Evolutionary conservation across 2,888 invertebrate genomes (phyloP).

Genomic region (Aspidiotus destructor): DNA sequence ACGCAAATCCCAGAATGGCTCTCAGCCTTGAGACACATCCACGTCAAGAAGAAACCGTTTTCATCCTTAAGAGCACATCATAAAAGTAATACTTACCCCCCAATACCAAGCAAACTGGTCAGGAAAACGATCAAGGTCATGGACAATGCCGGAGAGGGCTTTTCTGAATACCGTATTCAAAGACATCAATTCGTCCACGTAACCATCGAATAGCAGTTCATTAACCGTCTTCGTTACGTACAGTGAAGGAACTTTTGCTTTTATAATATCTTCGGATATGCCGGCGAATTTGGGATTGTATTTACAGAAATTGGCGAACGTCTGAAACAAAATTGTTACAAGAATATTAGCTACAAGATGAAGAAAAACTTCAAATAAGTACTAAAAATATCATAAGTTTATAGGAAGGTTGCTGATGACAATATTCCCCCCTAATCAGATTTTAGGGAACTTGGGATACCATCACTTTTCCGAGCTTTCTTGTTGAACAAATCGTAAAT

Average conservation of each 20-base stretch:
- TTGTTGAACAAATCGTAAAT: too few relatives aligned
- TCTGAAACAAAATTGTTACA: background rate
- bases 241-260: background rate
- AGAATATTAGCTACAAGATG: too few relatives aligned
- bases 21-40: too few relatives aligned
- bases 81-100: constrained; percentile 47
- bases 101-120: constrained; percentile 80
- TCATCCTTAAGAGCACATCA: background rate
- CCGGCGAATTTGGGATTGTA: background rate
- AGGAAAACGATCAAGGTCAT: constrained; percentile 51
- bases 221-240: constrained; percentile 54
- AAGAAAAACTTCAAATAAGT: too few relatives aligned
- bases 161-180: constrained; percentile 40
- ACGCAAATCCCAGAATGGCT: too few relatives aligned
- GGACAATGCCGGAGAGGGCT: background rate
- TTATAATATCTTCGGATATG: background rate
- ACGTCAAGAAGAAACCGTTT: too few relatives aligned
- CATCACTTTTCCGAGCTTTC: too few relatives aligned
- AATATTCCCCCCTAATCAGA: too few relatives aligned
- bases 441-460: too few relatives aligned
- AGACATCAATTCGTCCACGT: constrained; percentile 58
- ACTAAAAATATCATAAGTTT: too few relatives aligned
- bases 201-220: constrained; percentile 71
- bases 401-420: too few relatives aligned
- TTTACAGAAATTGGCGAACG: background rate